Conservation (phyloP, 2,888 invertebrate species). For the Coenonympha arcania region DNA sequence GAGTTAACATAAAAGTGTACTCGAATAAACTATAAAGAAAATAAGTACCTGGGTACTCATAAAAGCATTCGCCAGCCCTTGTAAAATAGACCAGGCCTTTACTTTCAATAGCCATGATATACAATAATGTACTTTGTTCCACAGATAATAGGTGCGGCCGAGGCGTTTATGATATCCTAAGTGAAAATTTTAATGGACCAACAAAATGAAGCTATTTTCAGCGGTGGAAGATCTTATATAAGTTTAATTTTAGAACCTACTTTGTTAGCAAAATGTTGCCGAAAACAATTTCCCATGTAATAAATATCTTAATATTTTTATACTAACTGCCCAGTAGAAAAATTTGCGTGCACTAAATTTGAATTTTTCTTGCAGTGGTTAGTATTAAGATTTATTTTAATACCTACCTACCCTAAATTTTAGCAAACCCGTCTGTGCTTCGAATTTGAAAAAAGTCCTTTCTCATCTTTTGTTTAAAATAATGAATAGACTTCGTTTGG, state of each 20-base stretch:
- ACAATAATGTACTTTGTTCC: conserved; percentile 36
- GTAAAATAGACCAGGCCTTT: not conserved
- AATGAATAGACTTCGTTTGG: too few relatives aligned
- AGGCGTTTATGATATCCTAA: conserved; percentile 43
- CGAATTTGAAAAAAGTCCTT: too few relatives aligned
- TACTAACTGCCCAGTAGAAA: not conserved
- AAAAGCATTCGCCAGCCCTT: not conserved
- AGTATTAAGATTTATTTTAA: not conserved
- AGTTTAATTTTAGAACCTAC: conserved; percentile 17
- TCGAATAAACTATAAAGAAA: not conserved
- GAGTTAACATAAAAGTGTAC: not conserved
- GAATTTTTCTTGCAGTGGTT: not conserved
- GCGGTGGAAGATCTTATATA: conserved; percentile 14
- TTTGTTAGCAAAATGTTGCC: conserved; percentile 8
- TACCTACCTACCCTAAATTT: too few relatives aligned
- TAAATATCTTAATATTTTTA: conserved; percentile 6
- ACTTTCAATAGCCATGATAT: conserved; percentile 5
- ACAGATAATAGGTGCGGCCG: conserved; percentile 40
- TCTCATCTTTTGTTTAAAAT: too few relatives aligned
- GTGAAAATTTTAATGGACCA: conserved; percentile 35
- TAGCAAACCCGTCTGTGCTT: too few relatives aligned
- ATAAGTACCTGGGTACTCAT: not conserved
- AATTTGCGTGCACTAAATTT: not conserved
- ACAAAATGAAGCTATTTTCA: conserved; percentile 19
- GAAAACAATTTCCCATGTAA: conserved; percentile 8